Percentiles rank a stretch among this genome's conserved stretches.
Conservation (phyloP, 2,797 vertebrate species). For the Hydrolagus colliei region DNA sequence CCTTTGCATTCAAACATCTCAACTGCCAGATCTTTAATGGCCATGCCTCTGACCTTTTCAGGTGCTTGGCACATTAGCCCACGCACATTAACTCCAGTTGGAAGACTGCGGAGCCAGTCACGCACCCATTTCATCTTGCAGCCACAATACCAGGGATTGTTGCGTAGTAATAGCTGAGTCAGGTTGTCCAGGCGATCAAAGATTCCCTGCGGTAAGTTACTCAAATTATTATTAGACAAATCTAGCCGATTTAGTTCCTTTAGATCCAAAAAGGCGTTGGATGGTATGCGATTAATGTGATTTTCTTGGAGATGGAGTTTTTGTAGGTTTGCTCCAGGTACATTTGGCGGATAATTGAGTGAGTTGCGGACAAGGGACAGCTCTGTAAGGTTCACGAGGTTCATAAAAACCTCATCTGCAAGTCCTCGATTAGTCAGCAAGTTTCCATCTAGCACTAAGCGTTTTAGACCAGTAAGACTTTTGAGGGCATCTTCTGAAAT, state of each 20-base stretch:
- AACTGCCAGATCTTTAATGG: constrained; percentile 88
- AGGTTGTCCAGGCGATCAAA: constrained; percentile 98
- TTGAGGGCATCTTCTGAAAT: constrained; percentile 91
- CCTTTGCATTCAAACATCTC: constrained; percentile 88
- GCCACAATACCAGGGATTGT: constrained; percentile 96
- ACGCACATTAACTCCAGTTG: constrained; percentile 88
- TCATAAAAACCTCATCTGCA: constrained; percentile 87
- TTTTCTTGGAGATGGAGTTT: constrained; percentile 98
- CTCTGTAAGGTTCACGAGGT: constrained; percentile 91
- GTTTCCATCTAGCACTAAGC: constrained; percentile 94
- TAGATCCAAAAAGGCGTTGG: constrained; percentile 86
- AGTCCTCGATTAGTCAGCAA: constrained; percentile 91
- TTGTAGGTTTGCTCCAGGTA: constrained; percentile 84
- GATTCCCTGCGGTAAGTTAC: constrained; percentile 88
- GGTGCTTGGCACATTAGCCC: constrained; percentile 98
- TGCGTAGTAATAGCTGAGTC: constrained; percentile 90
- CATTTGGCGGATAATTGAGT: constrained; percentile 83
- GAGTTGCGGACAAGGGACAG: constrained; percentile 92
- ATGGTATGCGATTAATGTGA: constrained; percentile 87
- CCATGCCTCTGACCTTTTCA: constrained; percentile 96
- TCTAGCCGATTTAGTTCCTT: constrained; percentile 92
- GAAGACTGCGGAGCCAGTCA: constrained; percentile 86
- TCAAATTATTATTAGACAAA: constrained; percentile 95
- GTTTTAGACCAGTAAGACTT: constrained; percentile 94
- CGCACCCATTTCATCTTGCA: constrained; percentile 98